Conservation (phyloP, 2,113 vertebrate genomes). For the Tetrao urogallus region DNA sequence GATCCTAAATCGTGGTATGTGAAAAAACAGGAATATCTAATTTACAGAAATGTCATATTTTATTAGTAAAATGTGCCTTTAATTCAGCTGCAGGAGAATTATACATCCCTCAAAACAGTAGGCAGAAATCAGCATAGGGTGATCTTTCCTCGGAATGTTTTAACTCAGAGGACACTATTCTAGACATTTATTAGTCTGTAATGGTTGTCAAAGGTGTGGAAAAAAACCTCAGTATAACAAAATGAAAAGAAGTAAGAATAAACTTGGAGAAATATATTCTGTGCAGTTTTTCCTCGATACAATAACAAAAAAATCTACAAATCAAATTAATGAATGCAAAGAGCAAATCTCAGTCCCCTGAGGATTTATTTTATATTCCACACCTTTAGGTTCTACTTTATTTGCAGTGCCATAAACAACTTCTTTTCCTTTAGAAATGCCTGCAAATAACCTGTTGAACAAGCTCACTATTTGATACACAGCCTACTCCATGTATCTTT, state of each 20-base stretch:
- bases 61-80: background rate
- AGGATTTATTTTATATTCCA: background rate
- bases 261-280: background rate
- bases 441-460: background rate
- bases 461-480: background rate
- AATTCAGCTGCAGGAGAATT: background rate
- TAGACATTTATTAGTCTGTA: background rate
- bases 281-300: background rate
- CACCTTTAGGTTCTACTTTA: background rate
- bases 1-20: background rate
- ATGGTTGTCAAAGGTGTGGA: background rate
- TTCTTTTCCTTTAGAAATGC: background rate
- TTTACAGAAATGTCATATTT: background rate
- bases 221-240: background rate
- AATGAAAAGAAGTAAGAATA: background rate
- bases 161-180: background rate
- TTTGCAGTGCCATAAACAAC: background rate
- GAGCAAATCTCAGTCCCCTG: background rate
- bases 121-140: background rate
- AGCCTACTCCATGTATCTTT: rapidly evolving
- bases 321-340: background rate
- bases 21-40: background rate
- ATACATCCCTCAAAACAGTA: background rate
- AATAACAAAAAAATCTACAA: background rate
- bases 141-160: background rate